phyloP scores from a whole-genome alignment of 2,888 invertebrate genomes.

The Ormyrus rosae region DNA sequence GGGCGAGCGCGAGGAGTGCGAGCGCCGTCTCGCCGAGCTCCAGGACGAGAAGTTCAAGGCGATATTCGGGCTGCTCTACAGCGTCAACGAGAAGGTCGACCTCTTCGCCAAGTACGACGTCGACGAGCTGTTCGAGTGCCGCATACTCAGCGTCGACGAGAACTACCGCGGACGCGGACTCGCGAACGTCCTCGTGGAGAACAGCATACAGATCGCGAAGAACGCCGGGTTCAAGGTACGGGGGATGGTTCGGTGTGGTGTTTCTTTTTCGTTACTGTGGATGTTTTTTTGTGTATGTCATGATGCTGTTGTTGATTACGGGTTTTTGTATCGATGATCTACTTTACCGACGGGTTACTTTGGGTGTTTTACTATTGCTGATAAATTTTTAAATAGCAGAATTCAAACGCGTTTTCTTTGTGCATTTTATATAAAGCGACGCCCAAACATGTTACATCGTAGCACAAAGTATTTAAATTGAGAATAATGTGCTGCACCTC shows the following conservation, averaged over 20 bases:
- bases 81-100: constrained; percentile 82
- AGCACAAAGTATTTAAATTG: too few species aligned
- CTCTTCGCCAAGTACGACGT: constrained; percentile 83
- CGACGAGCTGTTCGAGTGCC: constrained; percentile 85
- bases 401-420: too few species aligned
- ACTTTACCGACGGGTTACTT: too few species aligned
- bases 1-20: constrained; percentile 84
- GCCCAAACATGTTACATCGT: too few species aligned
- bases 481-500: too few species aligned
- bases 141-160: constrained; percentile 87
- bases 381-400: too few species aligned
- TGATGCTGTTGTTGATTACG: too few species aligned
- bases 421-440: too few species aligned
- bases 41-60: constrained; percentile 85
- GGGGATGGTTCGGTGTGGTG: neutral
- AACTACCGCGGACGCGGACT: constrained; percentile 85
- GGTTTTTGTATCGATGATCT: too few species aligned
- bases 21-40: constrained; percentile 82
- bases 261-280: neutral
- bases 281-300: neutral
- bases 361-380: too few species aligned
- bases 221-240: constrained; percentile 83
- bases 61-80: constrained; percentile 87
- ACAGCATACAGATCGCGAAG: constrained; percentile 82
- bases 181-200: constrained; percentile 83